Evolutionary conservation across 2,113 vertebrate species (phyloP), one percentile per base, ranked within the genome.

Genomic region (Tyto alba): DNA sequence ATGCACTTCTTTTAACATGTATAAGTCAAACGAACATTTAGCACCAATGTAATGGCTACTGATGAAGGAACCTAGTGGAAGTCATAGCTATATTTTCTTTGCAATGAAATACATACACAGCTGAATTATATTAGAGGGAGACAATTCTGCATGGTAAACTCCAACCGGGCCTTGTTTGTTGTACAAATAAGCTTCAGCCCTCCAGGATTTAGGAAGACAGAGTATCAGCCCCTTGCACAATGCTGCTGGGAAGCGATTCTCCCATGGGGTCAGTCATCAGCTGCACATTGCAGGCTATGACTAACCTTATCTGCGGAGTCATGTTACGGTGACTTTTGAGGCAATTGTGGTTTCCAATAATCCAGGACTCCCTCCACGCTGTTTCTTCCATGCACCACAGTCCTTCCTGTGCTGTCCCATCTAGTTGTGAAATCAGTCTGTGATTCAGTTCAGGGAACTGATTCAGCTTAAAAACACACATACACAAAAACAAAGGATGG

Each of bases 171-270:
- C 73, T 57, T 89, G 84, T 93, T 92, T 95, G 83, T 89, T 89
- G 83, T 81, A 87, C 91, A 96, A 95, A 96, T 53, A 52, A 97
- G 52, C 82, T 67, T 84, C 76, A 74, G 67, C 55, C 63, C 95
- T 47, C 8, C 82, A 90, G 88, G 93, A 90, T 63, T 90, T 76
- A 5, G 18, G 72, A 52, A 47, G 80, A 45, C 15, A 45, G 64
- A 78, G 68, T 2, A 45, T 38, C 36, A 41, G 2, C 16, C 29
- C 72, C 27, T 36, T 76, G 93, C 90, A 72, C 55, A 88, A 12
- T 1, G 27, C 71, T 84, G 82, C 88, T 79, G 90, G 89, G 92
- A 81, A 66, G 86, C 14, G 11, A 18, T 62, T 80, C 56, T 95
- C 80, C 90, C 94, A 3, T 43, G 93, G 88, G 85, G 47, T 38